Conservation (phyloP, 2,113 vertebrate genomes). For the Sardina pilchardus region DNA sequence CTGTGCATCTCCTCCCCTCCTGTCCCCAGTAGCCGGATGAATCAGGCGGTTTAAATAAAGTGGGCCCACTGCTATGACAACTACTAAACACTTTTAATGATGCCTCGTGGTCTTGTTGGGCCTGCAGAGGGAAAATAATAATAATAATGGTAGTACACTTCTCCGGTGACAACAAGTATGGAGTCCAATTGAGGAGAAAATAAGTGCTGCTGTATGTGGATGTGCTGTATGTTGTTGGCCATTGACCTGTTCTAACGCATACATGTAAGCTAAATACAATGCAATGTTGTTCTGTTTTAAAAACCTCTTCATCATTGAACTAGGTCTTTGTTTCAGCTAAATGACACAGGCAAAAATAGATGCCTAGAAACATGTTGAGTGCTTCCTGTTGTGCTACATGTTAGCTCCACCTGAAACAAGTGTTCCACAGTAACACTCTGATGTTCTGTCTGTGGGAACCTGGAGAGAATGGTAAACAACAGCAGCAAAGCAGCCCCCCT, state of each 20-base stretch:
- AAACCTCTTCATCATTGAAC: not conserved
- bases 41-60: not conserved
- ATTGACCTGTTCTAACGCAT: not conserved
- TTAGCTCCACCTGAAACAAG: not conserved
- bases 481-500: constrained; percentile 38
- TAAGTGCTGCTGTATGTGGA: not conserved
- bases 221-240: not conserved
- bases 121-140: not conserved
- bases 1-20: not conserved
- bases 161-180: not conserved
- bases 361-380: not conserved
- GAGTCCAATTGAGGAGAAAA: not conserved
- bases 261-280: not conserved
- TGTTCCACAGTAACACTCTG: constrained; percentile 34
- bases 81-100: not conserved
- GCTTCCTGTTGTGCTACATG: not conserved
- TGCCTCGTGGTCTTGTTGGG: not conserved
- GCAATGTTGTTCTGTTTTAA: not conserved
- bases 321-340: not conserved
- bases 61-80: not conserved
- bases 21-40: not conserved
- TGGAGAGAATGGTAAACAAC: constrained; percentile 35
- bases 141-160: not conserved
- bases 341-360: not conserved
- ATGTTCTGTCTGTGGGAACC: constrained; percentile 17